These are phyloP conservation scores for Trypoxylon attenuatum DNA, from an alignment of 2,888 invertebrate genomes.

Conservation along the genomic window DNA sequence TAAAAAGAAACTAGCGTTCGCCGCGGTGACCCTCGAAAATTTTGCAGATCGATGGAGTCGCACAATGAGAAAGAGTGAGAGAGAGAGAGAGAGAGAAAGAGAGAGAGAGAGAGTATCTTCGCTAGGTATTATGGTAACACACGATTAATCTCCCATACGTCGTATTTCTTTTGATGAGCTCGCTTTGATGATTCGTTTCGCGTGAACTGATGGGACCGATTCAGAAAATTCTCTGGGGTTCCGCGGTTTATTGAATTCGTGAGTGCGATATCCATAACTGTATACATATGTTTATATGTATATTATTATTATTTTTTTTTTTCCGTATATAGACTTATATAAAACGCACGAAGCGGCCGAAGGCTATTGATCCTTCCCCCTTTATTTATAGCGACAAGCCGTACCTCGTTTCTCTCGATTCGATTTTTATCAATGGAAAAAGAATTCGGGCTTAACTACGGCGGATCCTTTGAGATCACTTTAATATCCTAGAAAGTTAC, in stretches of 20 bases:
- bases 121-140: too few species aligned
- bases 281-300: conserved; percentile 45
- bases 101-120: too few species aligned
- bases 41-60: conserved; percentile 12
- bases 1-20: conserved; percentile 23
- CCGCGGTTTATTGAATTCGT: conserved; percentile 17
- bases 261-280: conserved; percentile 39
- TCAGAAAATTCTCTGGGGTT: conserved; percentile 13
- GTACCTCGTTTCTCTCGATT: conserved; percentile 25
- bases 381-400: conserved; percentile 49
- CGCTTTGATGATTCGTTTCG: too few species aligned
- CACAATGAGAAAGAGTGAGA: too few species aligned
- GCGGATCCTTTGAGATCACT: conserved; percentile 44
- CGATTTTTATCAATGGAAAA: conserved; percentile 41
- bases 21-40: conserved; percentile 24
- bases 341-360: conserved; percentile 59
- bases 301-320: conserved; percentile 26
- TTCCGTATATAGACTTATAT: conserved; percentile 57
- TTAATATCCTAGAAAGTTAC: conserved; percentile 49
- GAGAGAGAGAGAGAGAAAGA: too few species aligned
- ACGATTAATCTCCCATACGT: too few species aligned
- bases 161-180: too few species aligned
- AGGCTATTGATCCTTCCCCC: conserved; percentile 45
- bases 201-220: conserved; percentile 5
- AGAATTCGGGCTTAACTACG: conserved; percentile 52